Conservation (phyloP, 2,113 vertebrate genomes). For the Tragulus kanchil region DNA sequence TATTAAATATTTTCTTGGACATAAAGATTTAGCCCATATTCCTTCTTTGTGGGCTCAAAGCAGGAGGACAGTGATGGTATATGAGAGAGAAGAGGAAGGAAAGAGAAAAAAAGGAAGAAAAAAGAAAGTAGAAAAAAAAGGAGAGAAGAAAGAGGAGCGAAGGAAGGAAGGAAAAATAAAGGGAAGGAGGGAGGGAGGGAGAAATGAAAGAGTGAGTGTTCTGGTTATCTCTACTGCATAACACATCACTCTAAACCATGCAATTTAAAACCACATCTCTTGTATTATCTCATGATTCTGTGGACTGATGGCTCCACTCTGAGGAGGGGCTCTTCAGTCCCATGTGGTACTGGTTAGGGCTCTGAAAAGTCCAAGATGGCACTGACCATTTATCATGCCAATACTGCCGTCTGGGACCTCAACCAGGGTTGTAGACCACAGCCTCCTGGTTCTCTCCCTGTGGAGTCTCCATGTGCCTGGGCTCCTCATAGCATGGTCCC, state of each 20-base stretch:
- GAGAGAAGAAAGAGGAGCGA: neutral
- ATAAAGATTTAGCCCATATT: neutral
- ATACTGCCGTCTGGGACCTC: neutral
- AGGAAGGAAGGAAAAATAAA: neutral
- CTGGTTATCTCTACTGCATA: neutral
- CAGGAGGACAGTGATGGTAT: neutral
- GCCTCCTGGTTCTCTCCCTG: neutral
- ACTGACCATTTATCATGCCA: neutral
- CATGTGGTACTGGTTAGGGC: neutral
- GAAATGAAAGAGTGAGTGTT: neutral
- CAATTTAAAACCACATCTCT: neutral
- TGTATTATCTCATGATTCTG: neutral
- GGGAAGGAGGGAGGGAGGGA: no score
- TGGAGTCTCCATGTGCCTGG: no score
- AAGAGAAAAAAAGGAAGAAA: no score
- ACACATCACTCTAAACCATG: neutral
- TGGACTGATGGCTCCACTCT: neutral
- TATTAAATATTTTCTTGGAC: neutral
- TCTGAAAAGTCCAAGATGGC: neutral
- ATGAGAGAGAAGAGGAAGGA: neutral
- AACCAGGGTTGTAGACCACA: neutral
- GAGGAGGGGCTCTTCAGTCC: neutral
- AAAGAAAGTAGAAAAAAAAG: neutral
- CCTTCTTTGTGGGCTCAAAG: neutral
- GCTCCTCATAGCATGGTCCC: neutral